Base-by-base conservation (phyloP, 2,888 invertebrate genomes). In the Pammene fasciana region DNA sequence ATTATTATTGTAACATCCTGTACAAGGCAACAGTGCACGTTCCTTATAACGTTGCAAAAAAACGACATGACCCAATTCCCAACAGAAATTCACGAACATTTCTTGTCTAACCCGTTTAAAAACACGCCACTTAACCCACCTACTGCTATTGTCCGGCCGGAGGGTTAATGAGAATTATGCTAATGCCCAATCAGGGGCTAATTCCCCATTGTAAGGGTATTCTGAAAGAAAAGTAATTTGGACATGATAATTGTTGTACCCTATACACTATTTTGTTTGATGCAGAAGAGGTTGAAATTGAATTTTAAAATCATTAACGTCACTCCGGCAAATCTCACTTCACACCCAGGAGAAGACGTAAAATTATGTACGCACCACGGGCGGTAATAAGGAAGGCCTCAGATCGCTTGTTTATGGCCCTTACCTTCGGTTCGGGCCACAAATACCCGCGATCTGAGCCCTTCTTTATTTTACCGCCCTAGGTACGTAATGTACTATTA, bases 151-250 rank as follows among this genome's bases (percentile, higher is more conserved):
- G 52, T 52, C 52, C 50, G 26, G 50, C 52, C 36, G 16, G 54
- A 26, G 54, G 64, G 64, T 55, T 54, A 54, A 64, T 55, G 34
- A 55, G 54, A 54, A 64, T 64, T 64, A 55, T 64, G 64, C 10
- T 64, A 64, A 64, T 62, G 34, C 54, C 14, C 54, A 26, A 62
- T 52, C 52, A 18, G 48, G 9, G 18, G 26, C 26, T 52, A 34
- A 52, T 52, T 52, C n/a, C 34, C 50, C 11, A 34, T 52, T 52
- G 52, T 52, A 1, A 13, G 52, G 34, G 7, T 8, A 52, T 34
- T 52, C 11, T 52, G 52, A 34, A 50, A 14, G 26, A 34, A 34
- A 52, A 52, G 52, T 52, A 34, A 52, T 52, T 52, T 52, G 34
- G 52, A 52, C 52, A 8, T 52, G 52, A 34, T 52, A 52, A 52